phyloP scores from a whole-genome alignment of 23 tunicate species.

The Trididemnum nubilum region DNA sequence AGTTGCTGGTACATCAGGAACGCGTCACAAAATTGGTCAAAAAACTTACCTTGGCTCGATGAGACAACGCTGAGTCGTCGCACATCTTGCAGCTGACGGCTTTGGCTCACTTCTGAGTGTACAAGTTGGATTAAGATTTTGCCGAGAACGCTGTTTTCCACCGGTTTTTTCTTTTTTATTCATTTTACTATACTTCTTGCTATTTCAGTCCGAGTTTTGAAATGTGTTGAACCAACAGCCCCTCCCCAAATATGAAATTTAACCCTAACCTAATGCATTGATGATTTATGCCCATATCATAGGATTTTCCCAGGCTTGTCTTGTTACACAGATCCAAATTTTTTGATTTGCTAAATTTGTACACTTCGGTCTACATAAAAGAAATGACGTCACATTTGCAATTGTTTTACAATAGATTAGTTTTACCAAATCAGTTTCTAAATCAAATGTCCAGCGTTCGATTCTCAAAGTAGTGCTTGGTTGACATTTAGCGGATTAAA shows the following conservation, averaged over 20 bases:
- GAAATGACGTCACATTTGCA: neutral
- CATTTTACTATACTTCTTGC: neutral
- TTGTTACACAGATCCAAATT: neutral
- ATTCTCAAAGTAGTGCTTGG: no score
- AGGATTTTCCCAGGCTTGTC: constrained; percentile 41
- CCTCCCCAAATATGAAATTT: constrained; percentile 25
- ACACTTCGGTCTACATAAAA: neutral
- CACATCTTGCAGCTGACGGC: constrained; percentile 67
- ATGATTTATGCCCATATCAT: constrained; percentile 29
- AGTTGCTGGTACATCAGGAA: no score
- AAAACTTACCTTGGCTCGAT: constrained; percentile 57
- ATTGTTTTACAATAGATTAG: neutral
- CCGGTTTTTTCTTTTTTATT: constrained; percentile 17
- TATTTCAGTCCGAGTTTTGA: neutral
- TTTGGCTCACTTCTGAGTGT: constrained; percentile 11
- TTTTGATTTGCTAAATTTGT: neutral
- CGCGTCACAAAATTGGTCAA: no score
- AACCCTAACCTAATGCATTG: constrained; percentile 19
- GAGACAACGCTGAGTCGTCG: constrained; percentile 23
- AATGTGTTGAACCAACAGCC: neutral
- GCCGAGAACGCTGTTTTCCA: neutral
- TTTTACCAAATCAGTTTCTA: no score
- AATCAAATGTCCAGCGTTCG: no score
- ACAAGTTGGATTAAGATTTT: neutral
- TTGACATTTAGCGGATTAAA: no score